Evolutionary conservation across 1,140 invertebrate genomes (phyloP).

Genomic region (Nephila pilipes): DNA sequence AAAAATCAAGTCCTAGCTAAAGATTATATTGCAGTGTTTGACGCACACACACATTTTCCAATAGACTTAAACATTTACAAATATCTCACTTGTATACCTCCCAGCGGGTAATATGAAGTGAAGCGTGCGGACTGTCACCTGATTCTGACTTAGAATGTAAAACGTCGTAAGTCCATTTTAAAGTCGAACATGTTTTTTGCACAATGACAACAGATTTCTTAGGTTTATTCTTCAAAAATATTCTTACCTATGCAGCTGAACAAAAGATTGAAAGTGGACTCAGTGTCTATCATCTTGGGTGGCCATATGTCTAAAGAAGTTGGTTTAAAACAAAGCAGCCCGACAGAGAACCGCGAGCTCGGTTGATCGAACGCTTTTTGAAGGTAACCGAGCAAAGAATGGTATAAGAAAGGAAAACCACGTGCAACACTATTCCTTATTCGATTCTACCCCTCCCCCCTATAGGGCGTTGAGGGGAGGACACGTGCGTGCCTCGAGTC

Average conservation of each 20-base stretch:
- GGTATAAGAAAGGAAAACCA: not conserved
- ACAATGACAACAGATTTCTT: not conserved
- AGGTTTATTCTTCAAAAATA: not conserved
- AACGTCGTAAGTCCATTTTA: not conserved
- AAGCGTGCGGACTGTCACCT: not conserved
- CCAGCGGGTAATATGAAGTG: not conserved
- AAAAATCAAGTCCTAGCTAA: not conserved
- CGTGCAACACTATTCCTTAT: not conserved
- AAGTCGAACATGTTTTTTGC: not conserved
- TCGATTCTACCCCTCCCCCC: not conserved
- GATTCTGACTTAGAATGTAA: not conserved
- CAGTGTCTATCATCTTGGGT: slow-evolving; percentile 30
- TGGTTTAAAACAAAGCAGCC: slow-evolving; percentile 11
- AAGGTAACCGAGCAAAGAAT: not conserved
- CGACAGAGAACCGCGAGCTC: no score
- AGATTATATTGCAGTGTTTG: not conserved
- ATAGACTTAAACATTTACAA: not conserved
- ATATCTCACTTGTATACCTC: not conserved
- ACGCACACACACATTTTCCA: not conserved
- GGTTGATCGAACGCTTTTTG: not conserved
- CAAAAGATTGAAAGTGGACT: not conserved
- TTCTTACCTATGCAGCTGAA: not conserved
- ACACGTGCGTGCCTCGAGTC: not conserved
- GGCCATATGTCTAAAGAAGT: slow-evolving; percentile 1
- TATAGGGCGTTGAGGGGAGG: not conserved